Base-by-base conservation (phyloP, 2,888 invertebrate species). In the Drosophila flavopinicola region DNA sequence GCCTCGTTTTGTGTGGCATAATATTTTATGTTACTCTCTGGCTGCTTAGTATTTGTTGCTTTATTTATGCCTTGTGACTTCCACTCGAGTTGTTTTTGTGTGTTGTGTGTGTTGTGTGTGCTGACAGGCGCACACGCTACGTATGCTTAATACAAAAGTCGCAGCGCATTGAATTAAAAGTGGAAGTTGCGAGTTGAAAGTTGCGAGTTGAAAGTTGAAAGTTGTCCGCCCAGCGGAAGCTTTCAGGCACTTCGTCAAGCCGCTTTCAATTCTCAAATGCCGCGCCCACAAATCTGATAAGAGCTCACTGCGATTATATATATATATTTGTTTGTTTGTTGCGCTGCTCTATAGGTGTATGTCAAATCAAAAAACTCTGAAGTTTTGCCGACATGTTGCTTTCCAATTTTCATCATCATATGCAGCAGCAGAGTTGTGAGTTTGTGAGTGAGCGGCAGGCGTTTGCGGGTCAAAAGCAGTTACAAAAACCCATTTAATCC, bases 401-500 rank as follows among this genome's bases (percentile, higher is more conserved):
- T 71, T 80, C 74, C 70, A 64, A 78, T 68, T 72, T 80, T 68
- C 65, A 82, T 75, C 78, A 78, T 42, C 70, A 70, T 69, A 77
- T 70, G 65, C 23, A 44, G 27, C 23, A 13, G 35, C 2, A 20
- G 4, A 20, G 20, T 20, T 4, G 20, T 2, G 4, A 20, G 20
- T 20, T 20, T n/a, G n/a, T n/a, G n/a, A n/a, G n/a, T n/a, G n/a
- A n/a, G n/a, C n/a, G n/a, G 13, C 3, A n/a, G 9, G 47, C 24
- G 20, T 20, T 47, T 52, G 41, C 57, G 64, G 69, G 75, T 77
- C 78, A 80, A 75, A 68, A 65, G 65, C 66, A 66, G 75, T 64
- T 38, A 75, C 64, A 74, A 68, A 65, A 85, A 82, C 71, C 86
- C 84, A 84, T 82, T 82, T 84, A 85, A 82, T 80, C 86, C 86